Evolutionary conservation across 2,113 vertebrate species (phyloP).

Genomic region (Gavia stellata): DNA sequence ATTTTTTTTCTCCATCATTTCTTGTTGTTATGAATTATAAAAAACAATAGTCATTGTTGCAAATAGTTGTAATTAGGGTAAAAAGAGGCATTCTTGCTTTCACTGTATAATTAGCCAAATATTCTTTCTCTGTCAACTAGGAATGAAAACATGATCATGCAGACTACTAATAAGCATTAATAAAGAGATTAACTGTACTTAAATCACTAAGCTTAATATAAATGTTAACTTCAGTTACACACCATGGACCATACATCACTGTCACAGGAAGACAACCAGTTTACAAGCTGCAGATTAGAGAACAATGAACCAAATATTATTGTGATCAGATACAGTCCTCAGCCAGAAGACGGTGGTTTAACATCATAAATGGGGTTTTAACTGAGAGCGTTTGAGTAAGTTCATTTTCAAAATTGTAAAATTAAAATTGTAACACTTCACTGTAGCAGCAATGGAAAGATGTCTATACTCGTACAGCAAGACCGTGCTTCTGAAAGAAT

Average conservation of each 20-base stretch:
- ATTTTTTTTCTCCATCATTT: background rate
- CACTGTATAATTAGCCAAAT: background rate
- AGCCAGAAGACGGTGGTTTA: background rate
- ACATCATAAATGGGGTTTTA: background rate
- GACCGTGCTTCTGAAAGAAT: background rate
- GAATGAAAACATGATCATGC: background rate
- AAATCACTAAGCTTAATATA: background rate
- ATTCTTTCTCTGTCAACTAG: background rate
- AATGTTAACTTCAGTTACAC: background rate
- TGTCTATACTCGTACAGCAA: background rate
- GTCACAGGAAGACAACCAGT: background rate
- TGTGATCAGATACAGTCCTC: background rate
- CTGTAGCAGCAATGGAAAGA: background rate
- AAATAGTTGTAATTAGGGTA: background rate
- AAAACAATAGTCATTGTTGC: background rate
- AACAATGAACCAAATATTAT: background rate
- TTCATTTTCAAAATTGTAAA: background rate
- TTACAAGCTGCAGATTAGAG: background rate
- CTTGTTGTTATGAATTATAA: background rate
- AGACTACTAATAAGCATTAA: background rate
- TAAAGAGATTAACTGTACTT: constrained; percentile 15
- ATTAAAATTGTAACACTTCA: background rate
- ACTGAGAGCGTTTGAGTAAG: background rate
- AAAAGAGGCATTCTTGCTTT: background rate
- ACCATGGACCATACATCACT: background rate